phyloP scores from a whole-genome alignment of 2,888 invertebrate genomes.

The Agrotis ipsilon region DNA sequence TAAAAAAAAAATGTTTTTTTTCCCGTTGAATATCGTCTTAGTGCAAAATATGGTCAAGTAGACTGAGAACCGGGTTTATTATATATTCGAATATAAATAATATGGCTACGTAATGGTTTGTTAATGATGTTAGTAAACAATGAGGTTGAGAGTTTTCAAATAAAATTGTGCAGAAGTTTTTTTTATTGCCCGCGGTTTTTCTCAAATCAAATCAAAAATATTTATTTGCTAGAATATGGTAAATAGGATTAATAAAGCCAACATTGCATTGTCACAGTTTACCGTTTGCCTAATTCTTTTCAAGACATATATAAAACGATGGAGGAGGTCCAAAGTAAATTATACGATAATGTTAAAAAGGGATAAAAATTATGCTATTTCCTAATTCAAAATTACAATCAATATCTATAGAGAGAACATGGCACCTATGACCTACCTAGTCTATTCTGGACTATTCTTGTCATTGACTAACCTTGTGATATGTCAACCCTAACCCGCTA shows the following conservation, averaged over 20 bases:
- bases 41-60: slow-evolving; percentile 6
- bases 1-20: too few species aligned
- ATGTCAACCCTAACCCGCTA: slow-evolving; percentile 3
- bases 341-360: not conserved
- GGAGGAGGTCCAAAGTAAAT: not conserved
- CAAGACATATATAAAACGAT: too few species aligned
- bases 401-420: too few species aligned
- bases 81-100: slow-evolving; percentile 8
- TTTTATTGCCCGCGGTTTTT: not conserved
- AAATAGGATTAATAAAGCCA: too few species aligned
- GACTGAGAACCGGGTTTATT: slow-evolving; percentile 22
- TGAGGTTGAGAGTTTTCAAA: slow-evolving; percentile 27
- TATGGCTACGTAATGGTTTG: slow-evolving; percentile 17
- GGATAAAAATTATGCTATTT: not conserved
- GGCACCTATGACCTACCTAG: too few species aligned
- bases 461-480: not conserved
- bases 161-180: not conserved
- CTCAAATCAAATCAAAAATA: too few species aligned
- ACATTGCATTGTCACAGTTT: too few species aligned
- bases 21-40: too few species aligned
- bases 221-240: too few species aligned
- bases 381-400: not conserved
- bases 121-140: slow-evolving; percentile 28
- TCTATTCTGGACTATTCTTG: not conserved
- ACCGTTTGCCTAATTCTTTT: too few species aligned